Evolutionary conservation across 1,140 invertebrate species (phyloP), one percentile per base, ranked within the genome.

Genomic region (Anthonomus grandis): DNA sequence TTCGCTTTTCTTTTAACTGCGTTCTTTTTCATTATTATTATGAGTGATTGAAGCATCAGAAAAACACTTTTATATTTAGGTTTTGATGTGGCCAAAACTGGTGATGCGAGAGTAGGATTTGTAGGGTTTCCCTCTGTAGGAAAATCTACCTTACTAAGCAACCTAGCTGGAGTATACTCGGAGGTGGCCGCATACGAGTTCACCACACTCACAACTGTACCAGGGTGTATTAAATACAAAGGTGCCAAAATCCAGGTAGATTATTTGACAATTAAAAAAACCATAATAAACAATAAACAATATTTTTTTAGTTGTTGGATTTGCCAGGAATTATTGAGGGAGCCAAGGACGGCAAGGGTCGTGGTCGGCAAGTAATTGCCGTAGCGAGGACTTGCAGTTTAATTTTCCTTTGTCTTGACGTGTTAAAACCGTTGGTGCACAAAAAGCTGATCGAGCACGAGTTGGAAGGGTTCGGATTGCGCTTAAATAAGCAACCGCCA

Each of bases 131-230:
- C 97, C 17, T 99, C 97, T 2, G 97, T 99, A 39, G 97, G 97
- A 1, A 99, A 99, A 76, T 99, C 96, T 2, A 99, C 97, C 0
- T 75, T 99, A 41, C 79, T 99, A 8, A 97, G 88, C 64, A 99
- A 95, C 65, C 76, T 99, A 53, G 97, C 97, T 54, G 97, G 97
- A 13, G 97, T 99, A 6, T 99, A 99, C 74, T 99, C 96, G 1
- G 97, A 99, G 81, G 96, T 99, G 15, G 97, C 97, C 24, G 94
- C 96, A 0, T 99, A 99, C 77, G 97, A 99, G 76, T 99, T 99
- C 72, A 99, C 97, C 55, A 99, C 97, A 0, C 81, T 99, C 0
- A 99, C 97, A 2, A 99, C 97, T 49, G 97, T 99, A 17, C 97
- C 97, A 47, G 97, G 97, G 41, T 98, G 98, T 72, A 99, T 99